Evolutionary conservation across 2,888 invertebrate genomes (phyloP), one percentile per base, ranked within the genome.

Genomic region (Stenurella melanura): DNA sequence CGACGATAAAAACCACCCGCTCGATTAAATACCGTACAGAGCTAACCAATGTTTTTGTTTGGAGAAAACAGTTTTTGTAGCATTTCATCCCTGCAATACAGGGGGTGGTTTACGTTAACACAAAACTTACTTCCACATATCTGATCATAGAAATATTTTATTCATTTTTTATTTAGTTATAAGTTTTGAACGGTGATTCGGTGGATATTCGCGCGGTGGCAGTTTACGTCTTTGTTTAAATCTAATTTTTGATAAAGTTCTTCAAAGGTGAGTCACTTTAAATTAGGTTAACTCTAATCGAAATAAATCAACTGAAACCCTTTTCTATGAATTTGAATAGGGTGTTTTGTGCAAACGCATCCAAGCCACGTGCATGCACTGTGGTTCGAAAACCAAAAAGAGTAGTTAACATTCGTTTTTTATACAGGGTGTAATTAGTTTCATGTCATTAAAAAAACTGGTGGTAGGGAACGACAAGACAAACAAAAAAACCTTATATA

Each of bases 1-100:
- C n/a, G n/a, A 17, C 15, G 12, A 6, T 1, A 50, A n/a, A 50
- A 50, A n/a, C n/a, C 50, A n/a, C 6, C 2, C 50, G 50, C 50
- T 50, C 15, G n/a, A 6, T 12, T n/a, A 50, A n/a, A 50, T n/a
- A 50, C n/a, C 7, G n/a, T 3, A n/a, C 50, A 6, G 50, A 1
- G n/a, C n/a, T 50, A 50, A 50, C 6, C n/a, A 12, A 15, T 50
- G n/a, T 50, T 50, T 50, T 50, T 50, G 76, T 74, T 76, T 74
- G 73, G 67, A 69, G 58, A 66, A 42, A 60, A 68, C 57, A 56
- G 73, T 64, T 70, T 57, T 34, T 18, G 19, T 56, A 19, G 17
- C 10, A 19, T 63, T 17, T 38, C 38, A 34, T 21, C 38, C 18
- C 64, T 18, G 19, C n/a, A 1, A 42, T 4, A 5, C 11, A 64